Conservation (phyloP, 1,140 invertebrate genomes). For the Geopemphigus sp. region DNA sequence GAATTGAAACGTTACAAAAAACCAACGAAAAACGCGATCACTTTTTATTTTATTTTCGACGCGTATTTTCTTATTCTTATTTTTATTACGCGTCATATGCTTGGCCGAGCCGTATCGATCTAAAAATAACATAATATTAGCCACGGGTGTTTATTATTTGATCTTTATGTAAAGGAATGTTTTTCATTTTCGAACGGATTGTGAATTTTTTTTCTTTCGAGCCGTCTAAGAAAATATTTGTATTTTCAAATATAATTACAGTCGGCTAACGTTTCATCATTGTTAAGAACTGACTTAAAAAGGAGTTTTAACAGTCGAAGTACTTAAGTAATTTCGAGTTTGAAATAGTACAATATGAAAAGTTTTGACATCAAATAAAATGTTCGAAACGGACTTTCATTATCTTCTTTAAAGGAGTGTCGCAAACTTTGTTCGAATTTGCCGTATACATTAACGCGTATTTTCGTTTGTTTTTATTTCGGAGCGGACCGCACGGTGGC, state of each 20-base stretch:
- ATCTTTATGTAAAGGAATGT: too few relatives aligned
- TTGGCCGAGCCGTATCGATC: too few relatives aligned
- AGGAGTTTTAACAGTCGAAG: constrained; percentile 20
- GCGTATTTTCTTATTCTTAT: too few relatives aligned
- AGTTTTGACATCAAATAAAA: constrained; percentile 41
- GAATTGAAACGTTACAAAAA: neutral
- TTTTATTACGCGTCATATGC: too few relatives aligned
- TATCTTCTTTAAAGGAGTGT: constrained; percentile 14
- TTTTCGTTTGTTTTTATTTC: constrained; percentile 3
- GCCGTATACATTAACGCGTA: neutral
- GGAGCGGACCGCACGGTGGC: neutral
- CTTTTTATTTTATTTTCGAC: neutral
- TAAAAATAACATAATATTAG: too few relatives aligned
- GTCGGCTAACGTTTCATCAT: neutral
- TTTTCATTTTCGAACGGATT: neutral
- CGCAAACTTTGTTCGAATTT: constrained; percentile 23
- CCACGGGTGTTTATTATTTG: too few relatives aligned
- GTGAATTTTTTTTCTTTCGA: neutral
- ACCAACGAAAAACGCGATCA: neutral
- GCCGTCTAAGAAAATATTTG: neutral
- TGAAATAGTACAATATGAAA: neutral
- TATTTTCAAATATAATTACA: constrained; percentile 22
- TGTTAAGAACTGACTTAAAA: constrained; percentile 7
- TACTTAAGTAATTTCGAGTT: constrained; percentile 19
- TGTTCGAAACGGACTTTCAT: constrained; percentile 22